A percentile compares a stretch with the other conserved stretches of the same genome.
These are phyloP conservation scores for Coluber constrictor DNA, from an alignment of 2,797 vertebrate species.

Conservation along the genomic window DNA sequence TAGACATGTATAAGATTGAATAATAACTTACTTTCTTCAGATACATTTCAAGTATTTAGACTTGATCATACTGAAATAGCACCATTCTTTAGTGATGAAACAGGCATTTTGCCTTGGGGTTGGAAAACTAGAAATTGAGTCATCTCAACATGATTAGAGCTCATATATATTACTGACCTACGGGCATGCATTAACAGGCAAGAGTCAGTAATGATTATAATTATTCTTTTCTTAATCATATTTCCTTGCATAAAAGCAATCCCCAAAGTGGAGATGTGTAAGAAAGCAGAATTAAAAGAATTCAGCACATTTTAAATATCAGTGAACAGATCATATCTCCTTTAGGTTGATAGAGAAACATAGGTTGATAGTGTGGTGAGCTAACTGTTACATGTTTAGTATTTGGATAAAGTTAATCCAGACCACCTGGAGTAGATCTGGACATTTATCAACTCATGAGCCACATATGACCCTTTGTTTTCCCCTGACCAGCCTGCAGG, in stretches of 20 bases:
- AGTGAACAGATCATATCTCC: background rate
- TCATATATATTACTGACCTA: constrained; percentile 48
- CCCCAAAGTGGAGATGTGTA: constrained; percentile 10
- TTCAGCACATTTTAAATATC: constrained; percentile 24
- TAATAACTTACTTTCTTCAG: constrained; percentile 22
- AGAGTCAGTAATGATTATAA: constrained; percentile 37
- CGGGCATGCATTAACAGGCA: constrained; percentile 58
- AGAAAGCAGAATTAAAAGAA: constrained; percentile 21
- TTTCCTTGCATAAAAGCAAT: constrained; percentile 33
- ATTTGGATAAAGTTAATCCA: background rate
- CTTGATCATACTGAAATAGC: constrained; percentile 51
- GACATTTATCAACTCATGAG: background rate
- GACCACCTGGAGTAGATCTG: background rate
- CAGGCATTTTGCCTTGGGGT: constrained; percentile 51
- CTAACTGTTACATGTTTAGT: background rate
- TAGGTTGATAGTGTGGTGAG: too few relatives aligned
- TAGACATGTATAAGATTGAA: background rate
- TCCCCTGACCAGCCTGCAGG: too few relatives aligned
- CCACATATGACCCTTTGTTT: background rate
- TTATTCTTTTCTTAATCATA: constrained; percentile 42
- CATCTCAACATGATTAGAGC: constrained; percentile 34
- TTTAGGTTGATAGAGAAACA: background rate
- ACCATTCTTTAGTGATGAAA: constrained; percentile 42
- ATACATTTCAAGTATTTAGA: constrained; percentile 34
- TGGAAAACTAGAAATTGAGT: constrained; percentile 43